Conservation (phyloP, 2,888 invertebrate species). For the Agrotis exclamationis region DNA sequence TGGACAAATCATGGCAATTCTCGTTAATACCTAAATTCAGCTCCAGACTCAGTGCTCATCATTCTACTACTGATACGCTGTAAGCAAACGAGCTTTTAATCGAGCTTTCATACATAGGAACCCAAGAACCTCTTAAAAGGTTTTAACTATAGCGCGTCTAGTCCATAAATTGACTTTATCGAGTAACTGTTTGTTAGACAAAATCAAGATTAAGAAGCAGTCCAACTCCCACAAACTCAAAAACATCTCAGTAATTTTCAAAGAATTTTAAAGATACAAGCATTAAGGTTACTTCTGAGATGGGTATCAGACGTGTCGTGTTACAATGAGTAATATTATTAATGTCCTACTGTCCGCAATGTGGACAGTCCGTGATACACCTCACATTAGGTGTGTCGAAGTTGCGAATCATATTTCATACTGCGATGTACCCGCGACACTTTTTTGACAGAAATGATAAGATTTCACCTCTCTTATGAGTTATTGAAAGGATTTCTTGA, state of each 20-base stretch:
- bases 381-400: slow-evolving; percentile 85
- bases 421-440: slow-evolving; percentile 73
- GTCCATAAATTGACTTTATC: no score
- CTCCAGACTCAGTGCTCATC: no score
- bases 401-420: slow-evolving; percentile 84
- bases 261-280: slow-evolving; percentile 66
- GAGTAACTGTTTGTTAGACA: background rate
- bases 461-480: slow-evolving; percentile 71
- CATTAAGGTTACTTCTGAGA: slow-evolving; percentile 69
- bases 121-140: background rate
- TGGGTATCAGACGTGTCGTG: slow-evolving; percentile 77
- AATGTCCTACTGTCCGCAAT: slow-evolving; percentile 83
- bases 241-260: slow-evolving; percentile 53
- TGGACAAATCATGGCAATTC: no score
- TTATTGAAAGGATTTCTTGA: slow-evolving; percentile 66
- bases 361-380: slow-evolving; percentile 70
- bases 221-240: slow-evolving; percentile 6
- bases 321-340: slow-evolving; percentile 87
- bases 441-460: slow-evolving; percentile 85
- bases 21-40: no score
- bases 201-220: slow-evolving; percentile 9
- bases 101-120: background rate
- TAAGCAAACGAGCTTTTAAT: no score
- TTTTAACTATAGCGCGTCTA: no score
- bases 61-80: no score